Conservation (phyloP, 2,888 invertebrate species). For the Catocala fraxini region DNA sequence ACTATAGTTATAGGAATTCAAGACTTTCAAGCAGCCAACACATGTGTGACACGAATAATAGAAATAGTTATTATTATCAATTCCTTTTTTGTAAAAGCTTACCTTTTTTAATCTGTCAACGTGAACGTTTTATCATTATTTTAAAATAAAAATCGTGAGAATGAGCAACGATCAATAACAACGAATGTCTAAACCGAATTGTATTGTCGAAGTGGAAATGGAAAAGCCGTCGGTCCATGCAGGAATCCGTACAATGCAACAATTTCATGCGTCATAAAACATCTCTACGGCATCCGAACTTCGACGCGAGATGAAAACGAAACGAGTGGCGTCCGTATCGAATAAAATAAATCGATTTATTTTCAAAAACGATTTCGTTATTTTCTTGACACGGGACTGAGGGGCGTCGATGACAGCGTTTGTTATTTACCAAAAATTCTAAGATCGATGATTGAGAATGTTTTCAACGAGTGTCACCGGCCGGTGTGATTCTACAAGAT, state of each 20-base stretch:
- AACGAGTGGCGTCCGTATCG: slow-evolving; percentile 79
- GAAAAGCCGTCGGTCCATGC: slow-evolving; percentile 75
- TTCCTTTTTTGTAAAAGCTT: not conserved
- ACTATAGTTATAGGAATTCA: too few species aligned
- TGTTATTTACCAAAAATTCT: slow-evolving; percentile 58
- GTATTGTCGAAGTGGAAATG: slow-evolving; percentile 82
- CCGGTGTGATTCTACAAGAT: slow-evolving; percentile 14
- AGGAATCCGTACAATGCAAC: slow-evolving; percentile 75
- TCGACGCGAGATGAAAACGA: slow-evolving; percentile 72
- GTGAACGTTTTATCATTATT: slow-evolving; percentile 29
- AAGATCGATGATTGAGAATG: slow-evolving; percentile 48
- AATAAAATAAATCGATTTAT: slow-evolving; percentile 85
- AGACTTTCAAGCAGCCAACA: too few species aligned
- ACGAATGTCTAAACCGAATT: slow-evolving; percentile 70
- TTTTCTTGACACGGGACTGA: slow-evolving; percentile 74
- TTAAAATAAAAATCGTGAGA: slow-evolving; percentile 62
- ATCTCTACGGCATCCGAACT: slow-evolving; percentile 72
- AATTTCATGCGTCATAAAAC: slow-evolving; percentile 87
- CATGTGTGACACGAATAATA: too few species aligned
- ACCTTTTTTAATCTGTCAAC: slow-evolving; percentile 11
- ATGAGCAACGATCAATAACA: slow-evolving; percentile 74
- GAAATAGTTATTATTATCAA: too few species aligned
- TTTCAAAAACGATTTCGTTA: slow-evolving; percentile 81
- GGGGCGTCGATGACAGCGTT: slow-evolving; percentile 66
- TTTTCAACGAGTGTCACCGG: slow-evolving; percentile 39